phyloP scores from a whole-genome alignment of 2,888 invertebrate species.

The Melanostoma mellinum region DNA sequence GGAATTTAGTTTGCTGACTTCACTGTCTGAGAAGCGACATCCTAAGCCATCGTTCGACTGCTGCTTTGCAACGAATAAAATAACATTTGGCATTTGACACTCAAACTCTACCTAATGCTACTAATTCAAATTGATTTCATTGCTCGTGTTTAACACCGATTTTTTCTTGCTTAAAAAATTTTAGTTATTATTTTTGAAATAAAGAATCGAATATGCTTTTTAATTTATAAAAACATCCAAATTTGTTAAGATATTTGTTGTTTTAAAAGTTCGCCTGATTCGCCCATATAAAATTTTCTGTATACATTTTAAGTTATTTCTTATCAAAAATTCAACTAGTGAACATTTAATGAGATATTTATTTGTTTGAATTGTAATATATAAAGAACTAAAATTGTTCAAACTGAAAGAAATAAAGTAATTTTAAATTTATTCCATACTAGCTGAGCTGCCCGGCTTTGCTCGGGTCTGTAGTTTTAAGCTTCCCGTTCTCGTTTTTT shows the following conservation, averaged over 20 bases:
- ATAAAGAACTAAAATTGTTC: slow-evolving; percentile 49
- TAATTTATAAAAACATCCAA: slow-evolving; percentile 38
- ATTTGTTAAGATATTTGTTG: slow-evolving; percentile 9
- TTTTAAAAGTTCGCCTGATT: neutral
- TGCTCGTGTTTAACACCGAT: slow-evolving; percentile 22
- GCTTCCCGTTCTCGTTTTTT: no score
- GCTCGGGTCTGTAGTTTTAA: no score
- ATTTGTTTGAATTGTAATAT: slow-evolving; percentile 63
- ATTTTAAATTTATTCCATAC: slow-evolving; percentile 46
- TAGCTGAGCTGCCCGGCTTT: no score
- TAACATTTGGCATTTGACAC: slow-evolving; percentile 44
- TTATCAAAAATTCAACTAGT: slow-evolving; percentile 2
- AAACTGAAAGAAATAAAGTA: slow-evolving; percentile 56
- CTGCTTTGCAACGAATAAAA: slow-evolving; percentile 68
- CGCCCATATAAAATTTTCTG: slow-evolving; percentile 19
- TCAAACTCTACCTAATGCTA: slow-evolving; percentile 28
- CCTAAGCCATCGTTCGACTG: slow-evolving; percentile 45
- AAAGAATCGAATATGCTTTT: slow-evolving; percentile 49
- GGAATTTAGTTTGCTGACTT: slow-evolving; percentile 66
- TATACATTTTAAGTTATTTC: slow-evolving; percentile 10
- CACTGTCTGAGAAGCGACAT: slow-evolving; percentile 55
- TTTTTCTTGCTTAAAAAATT: slow-evolving; percentile 30
- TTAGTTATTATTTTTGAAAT: slow-evolving; percentile 1
- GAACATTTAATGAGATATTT: slow-evolving; percentile 16
- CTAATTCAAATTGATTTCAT: slow-evolving; percentile 40